phyloP scores from a whole-genome alignment of 2,113 vertebrate species.

The Danio rerio region DNA sequence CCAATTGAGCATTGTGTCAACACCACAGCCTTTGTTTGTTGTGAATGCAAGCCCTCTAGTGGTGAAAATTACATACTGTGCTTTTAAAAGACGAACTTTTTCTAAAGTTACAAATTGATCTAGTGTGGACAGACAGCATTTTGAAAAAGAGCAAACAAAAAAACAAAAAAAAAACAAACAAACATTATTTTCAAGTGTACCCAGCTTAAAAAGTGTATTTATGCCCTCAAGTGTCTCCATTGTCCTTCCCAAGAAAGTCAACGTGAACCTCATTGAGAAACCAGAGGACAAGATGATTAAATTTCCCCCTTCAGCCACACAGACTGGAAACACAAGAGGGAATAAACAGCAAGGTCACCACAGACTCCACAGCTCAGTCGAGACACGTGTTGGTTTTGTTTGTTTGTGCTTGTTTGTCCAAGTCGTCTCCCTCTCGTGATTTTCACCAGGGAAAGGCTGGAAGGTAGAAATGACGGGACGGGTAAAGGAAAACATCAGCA shows the following conservation, averaged over 20 bases:
- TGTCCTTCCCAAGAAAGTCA: conserved; percentile 68
- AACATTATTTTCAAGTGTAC: no score
- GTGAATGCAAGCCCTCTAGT: no score
- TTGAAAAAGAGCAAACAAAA: no score
- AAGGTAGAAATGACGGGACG: conserved; percentile 25
- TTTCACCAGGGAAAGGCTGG: neutral
- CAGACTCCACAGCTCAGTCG: conserved; percentile 52
- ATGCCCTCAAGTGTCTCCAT: conserved; percentile 52
- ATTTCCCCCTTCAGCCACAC: conserved; percentile 69
- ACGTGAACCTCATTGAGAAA: conserved; percentile 57
- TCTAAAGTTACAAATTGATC: no score
- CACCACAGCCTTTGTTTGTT: no score
- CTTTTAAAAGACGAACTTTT: no score
- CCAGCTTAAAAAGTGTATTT: no score
- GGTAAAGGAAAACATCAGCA: conserved; percentile 54
- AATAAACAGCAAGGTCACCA: conserved; percentile 66
- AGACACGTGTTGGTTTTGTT: conserved; percentile 27
- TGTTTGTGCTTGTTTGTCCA: neutral
- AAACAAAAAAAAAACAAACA: no score
- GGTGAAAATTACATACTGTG: no score
- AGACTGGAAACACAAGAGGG: conserved; percentile 56
- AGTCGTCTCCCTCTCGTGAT: conserved; percentile 17
- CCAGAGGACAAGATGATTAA: conserved; percentile 69
- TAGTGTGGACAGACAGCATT: no score
- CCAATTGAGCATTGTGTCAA: no score